Evolutionary conservation across 2,888 invertebrate genomes (phyloP).

Genomic region (Chalcis sispes): DNA sequence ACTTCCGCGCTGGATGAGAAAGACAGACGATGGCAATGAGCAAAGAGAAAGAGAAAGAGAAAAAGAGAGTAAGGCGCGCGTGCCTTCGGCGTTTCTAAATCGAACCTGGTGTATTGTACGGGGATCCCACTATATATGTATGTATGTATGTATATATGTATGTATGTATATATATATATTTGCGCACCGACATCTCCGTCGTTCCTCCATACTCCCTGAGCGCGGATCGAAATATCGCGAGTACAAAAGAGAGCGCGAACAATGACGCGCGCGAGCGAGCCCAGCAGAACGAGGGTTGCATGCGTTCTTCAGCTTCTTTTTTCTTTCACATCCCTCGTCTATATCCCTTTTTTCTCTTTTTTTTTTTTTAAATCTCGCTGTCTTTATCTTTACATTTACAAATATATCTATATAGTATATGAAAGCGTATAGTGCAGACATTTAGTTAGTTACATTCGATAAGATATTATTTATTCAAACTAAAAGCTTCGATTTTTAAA

Average conservation of each 20-base stretch:
- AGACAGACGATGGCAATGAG: constrained; percentile 55
- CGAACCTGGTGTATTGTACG: constrained; percentile 48
- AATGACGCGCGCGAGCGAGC: constrained; percentile 61
- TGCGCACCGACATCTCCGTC: background rate
- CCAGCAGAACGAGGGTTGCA: constrained; percentile 44
- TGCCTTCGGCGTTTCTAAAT: constrained; percentile 60
- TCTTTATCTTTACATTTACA: too few relatives aligned
- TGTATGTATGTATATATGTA: background rate
- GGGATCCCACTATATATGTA: constrained; percentile 21
- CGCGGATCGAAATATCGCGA: constrained; percentile 62
- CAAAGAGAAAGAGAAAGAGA: too few relatives aligned
- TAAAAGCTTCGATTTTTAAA: too few relatives aligned
- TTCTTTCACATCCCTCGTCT: constrained; percentile 1
- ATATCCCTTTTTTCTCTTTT: background rate
- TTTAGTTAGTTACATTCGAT: too few relatives aligned
- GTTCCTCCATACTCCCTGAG: constrained; percentile 46
- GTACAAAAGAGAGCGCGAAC: constrained; percentile 67
- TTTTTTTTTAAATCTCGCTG: too few relatives aligned
- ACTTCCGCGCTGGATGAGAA: constrained; percentile 29
- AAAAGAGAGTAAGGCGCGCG: constrained; percentile 61
- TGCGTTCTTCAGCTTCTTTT: constrained; percentile 55
- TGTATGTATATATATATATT: constrained; percentile 1
- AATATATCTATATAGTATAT: too few relatives aligned
- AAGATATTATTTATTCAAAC: too few relatives aligned
- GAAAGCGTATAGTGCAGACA: too few relatives aligned